Evolutionary conservation across 1,140 invertebrate genomes (phyloP).

Genomic region (Heliconius himera): DNA sequence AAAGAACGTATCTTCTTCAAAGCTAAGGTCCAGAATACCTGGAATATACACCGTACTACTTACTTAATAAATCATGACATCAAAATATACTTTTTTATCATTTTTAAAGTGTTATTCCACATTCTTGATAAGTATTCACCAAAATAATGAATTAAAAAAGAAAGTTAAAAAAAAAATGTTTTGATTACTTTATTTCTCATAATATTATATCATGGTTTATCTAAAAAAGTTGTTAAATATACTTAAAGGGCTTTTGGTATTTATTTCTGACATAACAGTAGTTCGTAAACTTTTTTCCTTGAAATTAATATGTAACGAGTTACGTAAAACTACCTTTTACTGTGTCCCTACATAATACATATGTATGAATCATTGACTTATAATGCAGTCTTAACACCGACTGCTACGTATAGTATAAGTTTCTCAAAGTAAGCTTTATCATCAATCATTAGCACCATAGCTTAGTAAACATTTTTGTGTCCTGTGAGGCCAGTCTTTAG

Average conservation of each 20-base stretch:
- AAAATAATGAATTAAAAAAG: background rate
- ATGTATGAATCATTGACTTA: background rate
- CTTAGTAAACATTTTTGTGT: too few relatives aligned
- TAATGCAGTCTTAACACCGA: background rate
- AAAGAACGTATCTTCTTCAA: too few relatives aligned
- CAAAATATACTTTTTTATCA: too few relatives aligned
- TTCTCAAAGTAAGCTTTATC: background rate
- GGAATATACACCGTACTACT: too few relatives aligned
- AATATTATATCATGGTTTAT: background rate
- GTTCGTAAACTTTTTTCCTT: constrained; percentile 29
- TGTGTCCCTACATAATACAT: background rate
- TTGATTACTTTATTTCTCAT: background rate
- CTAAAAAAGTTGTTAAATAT: background rate
- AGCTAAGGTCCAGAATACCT: too few relatives aligned
- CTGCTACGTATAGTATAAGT: background rate
- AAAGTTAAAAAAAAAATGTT: background rate
- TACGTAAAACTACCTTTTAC: constrained; percentile 21
- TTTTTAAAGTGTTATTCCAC: too few relatives aligned
- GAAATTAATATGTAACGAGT: constrained; percentile 23
- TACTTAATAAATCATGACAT: too few relatives aligned
- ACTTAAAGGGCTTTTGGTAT: background rate
- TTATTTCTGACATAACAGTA: constrained; percentile 3
- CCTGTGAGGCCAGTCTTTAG: too few relatives aligned
- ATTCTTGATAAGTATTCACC: too few relatives aligned
- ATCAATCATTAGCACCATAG: too few relatives aligned